A percentile compares a stretch with the other conserved stretches of the same genome.
Conservation (phyloP, 2,113 vertebrate species). For the Microtus pennsylvanicus region DNA sequence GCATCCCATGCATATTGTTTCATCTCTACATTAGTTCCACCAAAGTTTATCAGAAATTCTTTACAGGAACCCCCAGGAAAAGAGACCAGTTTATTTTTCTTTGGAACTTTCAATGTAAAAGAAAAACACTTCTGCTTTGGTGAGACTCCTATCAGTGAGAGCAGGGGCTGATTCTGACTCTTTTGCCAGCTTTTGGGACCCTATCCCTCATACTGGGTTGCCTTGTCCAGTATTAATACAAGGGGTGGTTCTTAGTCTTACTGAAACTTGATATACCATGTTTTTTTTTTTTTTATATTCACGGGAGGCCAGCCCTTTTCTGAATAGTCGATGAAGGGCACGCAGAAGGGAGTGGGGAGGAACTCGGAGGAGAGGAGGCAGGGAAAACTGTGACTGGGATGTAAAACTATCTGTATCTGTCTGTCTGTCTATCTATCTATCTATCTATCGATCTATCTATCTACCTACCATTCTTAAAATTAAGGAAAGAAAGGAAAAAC, state of each 20-base stretch:
- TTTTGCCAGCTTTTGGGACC: background rate
- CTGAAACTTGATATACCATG: background rate
- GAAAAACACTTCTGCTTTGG: background rate
- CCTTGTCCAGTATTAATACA: background rate
- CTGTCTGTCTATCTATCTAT: background rate
- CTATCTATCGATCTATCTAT: background rate
- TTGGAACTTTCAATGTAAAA: conserved; percentile 7
- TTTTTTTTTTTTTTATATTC: background rate
- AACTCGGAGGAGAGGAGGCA: background rate
- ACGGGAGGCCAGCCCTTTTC: background rate
- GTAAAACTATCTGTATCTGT: background rate
- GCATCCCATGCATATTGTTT: background rate
- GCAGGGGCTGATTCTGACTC: background rate
- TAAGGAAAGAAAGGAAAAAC: background rate
- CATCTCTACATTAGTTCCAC: conserved; percentile 3
- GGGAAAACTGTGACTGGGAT: background rate
- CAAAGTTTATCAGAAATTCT: background rate
- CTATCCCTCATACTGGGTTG: background rate
- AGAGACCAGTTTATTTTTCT: conserved; percentile 17
- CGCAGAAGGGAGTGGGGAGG: background rate
- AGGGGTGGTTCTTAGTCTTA: background rate
- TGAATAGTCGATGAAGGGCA: background rate
- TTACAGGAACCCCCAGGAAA: background rate
- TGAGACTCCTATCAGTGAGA: background rate
- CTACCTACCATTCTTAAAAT: background rate